Conservation (phyloP, 2,113 vertebrate genomes). For the Pituophis catenifer region DNA sequence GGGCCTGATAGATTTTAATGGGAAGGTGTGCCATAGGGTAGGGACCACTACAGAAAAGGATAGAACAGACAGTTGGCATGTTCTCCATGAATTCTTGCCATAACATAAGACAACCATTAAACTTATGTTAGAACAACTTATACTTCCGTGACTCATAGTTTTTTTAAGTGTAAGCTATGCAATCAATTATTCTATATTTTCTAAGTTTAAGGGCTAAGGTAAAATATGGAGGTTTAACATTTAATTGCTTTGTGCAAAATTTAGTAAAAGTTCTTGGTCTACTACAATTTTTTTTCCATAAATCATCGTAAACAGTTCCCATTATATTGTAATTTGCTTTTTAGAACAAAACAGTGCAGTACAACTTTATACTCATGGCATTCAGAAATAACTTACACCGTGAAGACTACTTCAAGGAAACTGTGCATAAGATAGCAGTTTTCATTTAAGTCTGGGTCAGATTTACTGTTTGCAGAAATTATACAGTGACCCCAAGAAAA, state of each 20-base stretch:
- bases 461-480: background rate
- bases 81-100: background rate
- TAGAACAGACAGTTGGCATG: background rate
- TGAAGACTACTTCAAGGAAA: background rate
- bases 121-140: background rate
- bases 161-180: background rate
- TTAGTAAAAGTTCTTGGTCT: background rate
- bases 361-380: background rate
- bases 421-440: background rate
- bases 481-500: background rate
- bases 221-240: background rate
- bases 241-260: background rate
- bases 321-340: background rate
- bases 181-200: background rate
- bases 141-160: background rate
- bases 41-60: background rate
- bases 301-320: background rate
- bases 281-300: background rate
- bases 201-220: background rate
- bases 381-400: background rate
- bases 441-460: background rate
- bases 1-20: background rate
- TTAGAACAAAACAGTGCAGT: background rate
- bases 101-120: background rate
- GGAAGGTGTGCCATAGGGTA: background rate